These are phyloP conservation scores for Stigmatopora argus DNA, from an alignment of 2,113 vertebrate species.

Conservation along the genomic window DNA sequence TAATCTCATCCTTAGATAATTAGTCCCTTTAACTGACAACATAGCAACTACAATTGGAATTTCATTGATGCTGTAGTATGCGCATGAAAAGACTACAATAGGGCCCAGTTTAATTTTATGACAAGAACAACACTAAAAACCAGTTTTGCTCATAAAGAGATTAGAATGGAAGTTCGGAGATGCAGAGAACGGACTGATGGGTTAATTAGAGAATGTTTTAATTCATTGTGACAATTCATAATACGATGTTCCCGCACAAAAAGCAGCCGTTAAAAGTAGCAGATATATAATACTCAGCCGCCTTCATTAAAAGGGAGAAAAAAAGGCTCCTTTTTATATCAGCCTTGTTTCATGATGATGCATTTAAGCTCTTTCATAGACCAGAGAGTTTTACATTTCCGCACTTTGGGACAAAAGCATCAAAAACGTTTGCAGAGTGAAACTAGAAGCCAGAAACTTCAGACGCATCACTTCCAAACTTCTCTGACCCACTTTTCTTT, in stretches of 20 bases:
- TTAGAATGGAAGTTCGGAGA: background rate
- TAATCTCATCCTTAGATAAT: constrained; percentile 37
- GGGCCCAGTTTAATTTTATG: background rate
- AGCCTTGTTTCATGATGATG: background rate
- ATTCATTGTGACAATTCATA: background rate
- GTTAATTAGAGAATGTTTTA: background rate
- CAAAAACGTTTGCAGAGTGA: background rate
- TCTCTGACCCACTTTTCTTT: constrained; percentile 5
- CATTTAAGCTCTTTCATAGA: background rate
- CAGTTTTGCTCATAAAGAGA: background rate
- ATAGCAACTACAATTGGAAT: constrained; percentile 21
- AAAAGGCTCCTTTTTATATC: background rate
- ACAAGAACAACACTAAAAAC: background rate
- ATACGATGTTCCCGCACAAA: background rate
- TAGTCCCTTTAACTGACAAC: constrained; percentile 19
- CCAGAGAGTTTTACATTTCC: background rate
- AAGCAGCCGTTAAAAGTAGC: background rate
- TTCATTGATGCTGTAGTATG: background rate
- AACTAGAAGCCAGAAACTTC: background rate
- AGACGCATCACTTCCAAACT: constrained; percentile 1
- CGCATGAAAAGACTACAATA: background rate
- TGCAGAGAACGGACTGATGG: background rate
- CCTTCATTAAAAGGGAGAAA: background rate
- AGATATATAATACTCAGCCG: background rate
- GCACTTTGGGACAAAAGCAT: background rate